Conservation (phyloP, 2,888 invertebrate genomes). For the Philereme vetulata region DNA sequence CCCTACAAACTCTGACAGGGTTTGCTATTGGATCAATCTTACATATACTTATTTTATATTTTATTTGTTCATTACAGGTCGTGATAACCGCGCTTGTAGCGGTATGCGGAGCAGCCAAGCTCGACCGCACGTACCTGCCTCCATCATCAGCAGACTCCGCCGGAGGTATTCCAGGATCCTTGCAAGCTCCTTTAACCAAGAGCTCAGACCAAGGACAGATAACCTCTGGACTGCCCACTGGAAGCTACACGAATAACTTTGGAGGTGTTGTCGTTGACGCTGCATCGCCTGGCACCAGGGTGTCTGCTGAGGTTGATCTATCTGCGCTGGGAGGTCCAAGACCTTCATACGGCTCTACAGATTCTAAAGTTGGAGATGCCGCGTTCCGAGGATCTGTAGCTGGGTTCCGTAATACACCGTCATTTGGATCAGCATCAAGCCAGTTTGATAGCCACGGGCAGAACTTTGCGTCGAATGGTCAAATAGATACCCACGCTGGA, state of each 20-base stretch:
- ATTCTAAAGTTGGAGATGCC: slow-evolving; percentile 75
- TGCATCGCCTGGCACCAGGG: slow-evolving; percentile 63
- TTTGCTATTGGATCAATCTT: too few species aligned
- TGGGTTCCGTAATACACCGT: slow-evolving; percentile 40
- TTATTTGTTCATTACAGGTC: slow-evolving; percentile 50
- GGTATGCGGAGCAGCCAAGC: slow-evolving; percentile 67
- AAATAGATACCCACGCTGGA: slow-evolving; percentile 6
- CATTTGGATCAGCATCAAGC: slow-evolving; percentile 17
- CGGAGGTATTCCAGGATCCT: slow-evolving; percentile 61
- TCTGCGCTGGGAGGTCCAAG: slow-evolving; percentile 68
- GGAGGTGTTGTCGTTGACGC: slow-evolving; percentile 77
- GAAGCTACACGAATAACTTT: slow-evolving; percentile 67
- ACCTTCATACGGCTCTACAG: slow-evolving; percentile 65
- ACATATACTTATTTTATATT: neutral
- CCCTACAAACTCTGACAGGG: too few species aligned
- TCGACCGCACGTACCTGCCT: slow-evolving; percentile 67
- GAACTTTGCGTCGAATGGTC: neutral
- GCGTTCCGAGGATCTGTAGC: slow-evolving; percentile 57
- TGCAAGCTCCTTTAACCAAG: slow-evolving; percentile 54
- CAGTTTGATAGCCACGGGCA: slow-evolving; percentile 3
- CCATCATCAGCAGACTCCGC: slow-evolving; percentile 63
- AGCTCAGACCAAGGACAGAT: slow-evolving; percentile 48
- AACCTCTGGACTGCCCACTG: slow-evolving; percentile 60
- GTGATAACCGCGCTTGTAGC: slow-evolving; percentile 66
- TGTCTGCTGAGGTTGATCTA: slow-evolving; percentile 50